These are phyloP conservation scores for Halocynthia roretzi DNA, from an alignment of 23 tunicate genomes.

Conservation along the genomic window DNA sequence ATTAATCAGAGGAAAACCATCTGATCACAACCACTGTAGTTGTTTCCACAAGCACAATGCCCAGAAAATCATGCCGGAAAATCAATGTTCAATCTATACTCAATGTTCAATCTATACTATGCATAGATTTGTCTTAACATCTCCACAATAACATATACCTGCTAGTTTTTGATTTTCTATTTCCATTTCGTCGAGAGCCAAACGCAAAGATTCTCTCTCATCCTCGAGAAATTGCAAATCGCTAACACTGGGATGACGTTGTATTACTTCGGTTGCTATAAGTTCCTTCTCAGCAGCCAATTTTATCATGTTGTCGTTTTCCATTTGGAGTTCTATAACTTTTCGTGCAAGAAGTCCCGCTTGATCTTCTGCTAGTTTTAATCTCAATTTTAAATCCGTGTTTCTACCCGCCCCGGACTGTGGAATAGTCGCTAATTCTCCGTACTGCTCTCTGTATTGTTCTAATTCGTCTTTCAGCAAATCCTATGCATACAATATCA, in stretches of 20 bases:
- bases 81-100: too few relatives aligned
- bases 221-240: slow-evolving; percentile 85
- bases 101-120: too few relatives aligned
- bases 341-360: slow-evolving; percentile 50
- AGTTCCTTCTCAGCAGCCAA: slow-evolving; percentile 23
- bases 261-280: slow-evolving; percentile 18
- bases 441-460: slow-evolving; percentile 12
- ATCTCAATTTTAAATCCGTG: slow-evolving; percentile 17
- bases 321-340: slow-evolving; percentile 52
- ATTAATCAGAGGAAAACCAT: too few relatives aligned
- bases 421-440: slow-evolving; percentile 16
- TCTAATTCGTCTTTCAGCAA: slow-evolving; percentile 17
- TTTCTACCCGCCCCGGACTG: slow-evolving; percentile 10
- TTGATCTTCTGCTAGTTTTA: slow-evolving; percentile 66
- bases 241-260: slow-evolving; percentile 33
- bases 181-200: slow-evolving; percentile 63
- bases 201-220: slow-evolving; percentile 59
- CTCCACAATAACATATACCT: neutral
- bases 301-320: slow-evolving; percentile 53
- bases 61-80: too few relatives aligned
- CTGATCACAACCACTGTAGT: too few relatives aligned
- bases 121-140: too few relatives aligned
- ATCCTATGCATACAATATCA: slow-evolving; percentile 6
- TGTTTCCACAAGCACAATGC: too few relatives aligned
- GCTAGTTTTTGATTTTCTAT: slow-evolving; percentile 51